Evolutionary conservation across 2,888 invertebrate species (phyloP).

Genomic region (Ichneumoninae sp.): DNA sequence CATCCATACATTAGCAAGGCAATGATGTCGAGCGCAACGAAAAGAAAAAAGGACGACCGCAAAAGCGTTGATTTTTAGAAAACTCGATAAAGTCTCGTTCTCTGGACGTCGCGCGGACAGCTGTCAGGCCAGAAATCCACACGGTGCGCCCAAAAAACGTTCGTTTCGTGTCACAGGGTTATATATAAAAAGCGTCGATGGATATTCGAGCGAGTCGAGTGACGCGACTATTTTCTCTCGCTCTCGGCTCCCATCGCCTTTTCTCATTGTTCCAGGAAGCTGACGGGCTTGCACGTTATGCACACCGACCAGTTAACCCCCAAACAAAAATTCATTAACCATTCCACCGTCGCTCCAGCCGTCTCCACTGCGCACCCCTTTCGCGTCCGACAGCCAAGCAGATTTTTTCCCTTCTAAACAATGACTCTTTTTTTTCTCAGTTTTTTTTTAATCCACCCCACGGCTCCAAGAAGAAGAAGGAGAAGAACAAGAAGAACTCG

Average conservation of each 20-base stretch:
- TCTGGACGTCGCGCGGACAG: constrained; percentile 4
- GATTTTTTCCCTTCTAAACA: constrained; percentile 64
- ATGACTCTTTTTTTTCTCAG: constrained; percentile 62
- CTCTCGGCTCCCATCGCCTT: neutral
- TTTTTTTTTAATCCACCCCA: constrained; percentile 55
- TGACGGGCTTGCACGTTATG: constrained; percentile 42
- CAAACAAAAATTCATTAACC: constrained; percentile 75
- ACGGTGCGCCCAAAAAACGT: neutral
- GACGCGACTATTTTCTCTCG: constrained; percentile 45
- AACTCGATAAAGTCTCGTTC: constrained; percentile 33
- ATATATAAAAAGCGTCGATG: constrained; percentile 36
- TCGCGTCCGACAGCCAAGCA: constrained; percentile 16
- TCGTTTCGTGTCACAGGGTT: constrained; percentile 8
- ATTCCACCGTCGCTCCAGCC: constrained; percentile 60
- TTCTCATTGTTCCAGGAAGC: constrained; percentile 46
- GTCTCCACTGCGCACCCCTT: constrained; percentile 43
- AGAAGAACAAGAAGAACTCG: constrained; percentile 58
- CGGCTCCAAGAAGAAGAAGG: constrained; percentile 73
- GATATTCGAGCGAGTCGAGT: constrained; percentile 18
- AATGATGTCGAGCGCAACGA: neutral
- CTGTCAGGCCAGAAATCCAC: constrained; percentile 18
- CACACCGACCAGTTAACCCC: constrained; percentile 56
- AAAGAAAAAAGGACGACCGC: neutral
- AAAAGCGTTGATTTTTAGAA: constrained; percentile 33
- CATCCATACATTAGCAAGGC: neutral